A percentile compares a stretch with the other conserved stretches of the same genome.
These are phyloP conservation scores for Hippocampus barbouri DNA, from an alignment of 2,113 vertebrate species.

Conservation along the genomic window DNA sequence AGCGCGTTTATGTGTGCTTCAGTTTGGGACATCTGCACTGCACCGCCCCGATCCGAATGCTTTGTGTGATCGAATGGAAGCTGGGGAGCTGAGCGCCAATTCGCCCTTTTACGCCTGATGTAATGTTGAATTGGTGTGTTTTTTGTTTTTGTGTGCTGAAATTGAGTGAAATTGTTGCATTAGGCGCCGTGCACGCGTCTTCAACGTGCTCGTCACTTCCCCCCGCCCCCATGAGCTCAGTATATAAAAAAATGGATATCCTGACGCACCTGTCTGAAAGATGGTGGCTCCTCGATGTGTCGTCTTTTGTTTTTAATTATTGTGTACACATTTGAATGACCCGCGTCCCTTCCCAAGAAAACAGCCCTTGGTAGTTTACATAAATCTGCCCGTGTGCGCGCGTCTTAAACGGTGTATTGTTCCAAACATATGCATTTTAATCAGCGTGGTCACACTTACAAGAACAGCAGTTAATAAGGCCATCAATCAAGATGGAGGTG, in stretches of 20 bases:
- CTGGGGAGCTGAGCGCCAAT: slow-evolving; percentile 47
- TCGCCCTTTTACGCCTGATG: slow-evolving; percentile 51
- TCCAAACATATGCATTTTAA: slow-evolving; percentile 99
- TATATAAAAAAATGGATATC: background rate
- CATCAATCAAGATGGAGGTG: slow-evolving; percentile 84
- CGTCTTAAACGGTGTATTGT: slow-evolving; percentile 96
- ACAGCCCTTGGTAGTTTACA: slow-evolving; percentile 57
- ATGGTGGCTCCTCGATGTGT: background rate
- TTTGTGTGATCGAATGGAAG: slow-evolving; percentile 49
- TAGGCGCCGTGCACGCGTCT: slow-evolving; percentile 29
- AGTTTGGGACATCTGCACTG: slow-evolving; percentile 64
- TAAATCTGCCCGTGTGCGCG: slow-evolving; percentile 67
- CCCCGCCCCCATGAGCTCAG: background rate
- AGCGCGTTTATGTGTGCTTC: slow-evolving; percentile 31
- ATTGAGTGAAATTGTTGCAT: slow-evolving; percentile 9
- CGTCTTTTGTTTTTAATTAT: background rate
- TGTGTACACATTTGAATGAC: background rate
- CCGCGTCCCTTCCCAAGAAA: background rate
- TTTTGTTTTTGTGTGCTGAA: slow-evolving; percentile 9
- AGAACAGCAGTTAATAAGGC: slow-evolving; percentile 99
- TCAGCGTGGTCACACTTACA: slow-evolving; percentile 99
- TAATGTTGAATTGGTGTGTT: slow-evolving; percentile 51
- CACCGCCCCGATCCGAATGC: slow-evolving; percentile 61
- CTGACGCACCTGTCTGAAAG: background rate
- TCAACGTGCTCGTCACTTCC: slow-evolving; percentile 44